phyloP scores from a whole-genome alignment of 2,797 vertebrate species.

The Rhinatrema bivittatum region DNA sequence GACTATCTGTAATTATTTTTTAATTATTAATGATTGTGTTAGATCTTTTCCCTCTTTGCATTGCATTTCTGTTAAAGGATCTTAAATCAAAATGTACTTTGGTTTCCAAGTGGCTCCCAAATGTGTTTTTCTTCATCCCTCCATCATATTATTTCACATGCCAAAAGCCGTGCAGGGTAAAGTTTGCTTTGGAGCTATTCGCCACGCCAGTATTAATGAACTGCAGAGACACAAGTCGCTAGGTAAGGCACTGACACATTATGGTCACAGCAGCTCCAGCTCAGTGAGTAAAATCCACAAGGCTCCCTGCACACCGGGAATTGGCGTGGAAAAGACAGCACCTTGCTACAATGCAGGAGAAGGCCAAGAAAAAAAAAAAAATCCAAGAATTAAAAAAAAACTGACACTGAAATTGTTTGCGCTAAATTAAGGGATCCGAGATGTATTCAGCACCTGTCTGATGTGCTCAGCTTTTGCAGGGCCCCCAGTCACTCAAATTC shows the following conservation, averaged over 20 bases:
- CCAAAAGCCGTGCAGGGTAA: conserved; percentile 29
- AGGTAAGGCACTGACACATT: neutral
- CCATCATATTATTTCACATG: conserved; percentile 54
- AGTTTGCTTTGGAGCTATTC: conserved; percentile 24
- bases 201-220: conserved; percentile 16
- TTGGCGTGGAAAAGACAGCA: no score
- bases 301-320: no score
- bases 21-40: conserved; percentile 71
- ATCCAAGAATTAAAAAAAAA: no score
- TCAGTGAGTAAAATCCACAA: no score
- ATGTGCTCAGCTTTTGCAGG: no score
- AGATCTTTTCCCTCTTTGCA: conserved; percentile 60
- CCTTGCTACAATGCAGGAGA: no score
- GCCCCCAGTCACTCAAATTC: no score
- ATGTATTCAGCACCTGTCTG: no score
- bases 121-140: conserved; percentile 59
- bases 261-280: neutral
- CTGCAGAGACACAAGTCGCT: neutral
- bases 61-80: conserved; percentile 64
- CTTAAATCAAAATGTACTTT: conserved; percentile 63
- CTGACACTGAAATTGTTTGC: no score
- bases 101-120: conserved; percentile 49
- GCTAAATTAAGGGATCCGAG: no score
- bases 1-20: conserved; percentile 69
- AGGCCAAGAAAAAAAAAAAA: no score